Percentiles rank a stretch among this genome's conserved stretches.
Evolutionary conservation across 2,113 vertebrate genomes (phyloP).

Genomic region (Hystrix brachyura): DNA sequence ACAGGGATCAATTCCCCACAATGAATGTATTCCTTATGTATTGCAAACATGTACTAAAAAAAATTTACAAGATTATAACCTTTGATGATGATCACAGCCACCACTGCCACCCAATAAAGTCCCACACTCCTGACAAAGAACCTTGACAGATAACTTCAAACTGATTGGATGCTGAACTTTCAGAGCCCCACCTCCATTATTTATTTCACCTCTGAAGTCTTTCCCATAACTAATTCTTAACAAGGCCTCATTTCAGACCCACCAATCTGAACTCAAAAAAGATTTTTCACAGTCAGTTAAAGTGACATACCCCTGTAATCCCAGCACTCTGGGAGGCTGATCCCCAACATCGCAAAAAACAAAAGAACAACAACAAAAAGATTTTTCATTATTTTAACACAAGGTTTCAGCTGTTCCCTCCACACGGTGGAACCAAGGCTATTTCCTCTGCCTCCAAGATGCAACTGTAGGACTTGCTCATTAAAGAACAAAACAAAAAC

Average conservation of each 20-base stretch:
- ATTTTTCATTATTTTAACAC: background rate
- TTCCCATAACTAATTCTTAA: slow-evolving; percentile 3
- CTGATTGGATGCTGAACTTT: background rate
- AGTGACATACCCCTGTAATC: background rate
- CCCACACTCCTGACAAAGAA: background rate
- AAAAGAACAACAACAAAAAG: background rate
- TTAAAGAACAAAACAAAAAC: slow-evolving; percentile 35
- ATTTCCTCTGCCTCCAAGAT: slow-evolving; percentile 29
- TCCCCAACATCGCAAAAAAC: background rate
- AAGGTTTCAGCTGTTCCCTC: background rate
- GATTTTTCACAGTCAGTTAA: background rate
- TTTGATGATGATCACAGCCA: background rate
- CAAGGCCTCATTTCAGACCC: slow-evolving; percentile 22
- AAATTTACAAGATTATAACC: background rate
- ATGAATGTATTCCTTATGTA: background rate
- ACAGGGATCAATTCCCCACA: background rate
- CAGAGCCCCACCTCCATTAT: background rate
- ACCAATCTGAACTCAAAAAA: slow-evolving; percentile 28
- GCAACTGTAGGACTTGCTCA: background rate
- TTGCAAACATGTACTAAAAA: background rate
- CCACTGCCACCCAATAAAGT: background rate
- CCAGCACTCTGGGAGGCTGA: background rate
- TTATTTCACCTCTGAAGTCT: slow-evolving; percentile 17
- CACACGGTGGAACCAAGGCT: background rate
- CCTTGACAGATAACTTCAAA: slow-evolving; percentile 32